Evolutionary conservation across 2,113 vertebrate species (phyloP), one percentile per base, ranked within the genome.

Genomic region (Perccottus glenii): DNA sequence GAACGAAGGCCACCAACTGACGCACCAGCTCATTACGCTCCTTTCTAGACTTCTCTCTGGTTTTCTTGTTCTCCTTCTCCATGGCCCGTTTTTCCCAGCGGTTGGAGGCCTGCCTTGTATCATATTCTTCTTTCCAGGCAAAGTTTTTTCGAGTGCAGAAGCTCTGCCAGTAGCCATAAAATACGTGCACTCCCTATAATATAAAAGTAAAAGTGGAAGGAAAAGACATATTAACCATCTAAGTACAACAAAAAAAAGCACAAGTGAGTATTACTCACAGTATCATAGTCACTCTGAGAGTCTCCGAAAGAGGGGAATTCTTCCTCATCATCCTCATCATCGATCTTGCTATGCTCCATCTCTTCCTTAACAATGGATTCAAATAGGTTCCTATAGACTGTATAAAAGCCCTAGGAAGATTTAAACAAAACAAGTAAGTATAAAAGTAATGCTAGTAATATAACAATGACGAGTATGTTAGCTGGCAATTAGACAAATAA

Each of bases 51-150:
- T 94, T 97, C 2, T 99, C 97, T 4, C 98, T 90, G 0, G 87
- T 94, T 86, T 98, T 98, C 85, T 94, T 97, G 91, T 99, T 99
- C 68, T 99, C 98, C 77, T 98, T 98, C 83, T 99, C 97, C 97
- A 99, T 99, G 44, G 96, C 97, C 27, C 97, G 90, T 55, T 99
- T 99, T 87, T 98, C 96, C 96, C 96, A 98, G 80, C 95, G 96
- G 90, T 98, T 99, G 57, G 95, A 95, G 2, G 95, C 97, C 56
- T 98, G 96, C 10, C 96, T 90, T 0, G 94, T 98, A 61, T 99
- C 98, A 2, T 97, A 98, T 15, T 96, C 95, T 82, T 99, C 98
- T 66, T 95, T 98, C 97, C 98, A 99, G 1, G 96, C 93, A 70
- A 99, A 98, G 76, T 90, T 96, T 72, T 96, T 98, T 11, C 88